Base-by-base conservation (phyloP, 2,888 invertebrate genomes). In the Xylota segnis region DNA sequence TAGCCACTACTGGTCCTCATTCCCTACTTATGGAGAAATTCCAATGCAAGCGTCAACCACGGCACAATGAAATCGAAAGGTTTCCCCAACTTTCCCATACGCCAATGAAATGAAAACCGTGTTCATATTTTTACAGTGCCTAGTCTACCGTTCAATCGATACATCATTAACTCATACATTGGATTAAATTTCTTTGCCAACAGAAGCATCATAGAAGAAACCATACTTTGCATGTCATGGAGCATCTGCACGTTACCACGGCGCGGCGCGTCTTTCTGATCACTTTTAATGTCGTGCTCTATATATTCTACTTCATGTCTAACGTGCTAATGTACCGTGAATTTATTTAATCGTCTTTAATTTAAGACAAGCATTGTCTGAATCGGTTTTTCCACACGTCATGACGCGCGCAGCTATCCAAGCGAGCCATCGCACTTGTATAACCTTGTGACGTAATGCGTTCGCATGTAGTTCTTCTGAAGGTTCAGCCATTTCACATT, bases 241-340 rank as follows among this genome's bases (percentile, higher is more conserved):
- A 63, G 47, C 18, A 29, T 37, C 18, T 23, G 10, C 34, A 16
- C 23, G 34, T 9, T 29, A 43, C 6, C 32, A n/a, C 29, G 14
- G 16, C 50, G 54, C 14, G n/a, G 5, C 7, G 56, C 27, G 37
- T 29, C 37, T 9, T 12, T 40, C 37, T 40, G 54, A 78, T 79
- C 68, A 79, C 83, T 83, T 83, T 74, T 78, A 83, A 74, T 83
- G 68, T 68, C 68, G 59, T 74, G 83, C 83, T 83, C 83, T 74
- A 78, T 18, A 83, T 59, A 59, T 18, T 40, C 56, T 18, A 14
- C 40, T 27, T 14, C 12, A 40, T 65, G 45, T 54, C 43, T 32
- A 23, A 14, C 43, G 18, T 50, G 59, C 76, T 76, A 59, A 76
- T 76, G 59, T 54, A 29, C 59, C 66, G 14, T 59, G 65, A 66